Conservation (phyloP, 2,797 vertebrate genomes). For the Gorsachius magnificus region DNA sequence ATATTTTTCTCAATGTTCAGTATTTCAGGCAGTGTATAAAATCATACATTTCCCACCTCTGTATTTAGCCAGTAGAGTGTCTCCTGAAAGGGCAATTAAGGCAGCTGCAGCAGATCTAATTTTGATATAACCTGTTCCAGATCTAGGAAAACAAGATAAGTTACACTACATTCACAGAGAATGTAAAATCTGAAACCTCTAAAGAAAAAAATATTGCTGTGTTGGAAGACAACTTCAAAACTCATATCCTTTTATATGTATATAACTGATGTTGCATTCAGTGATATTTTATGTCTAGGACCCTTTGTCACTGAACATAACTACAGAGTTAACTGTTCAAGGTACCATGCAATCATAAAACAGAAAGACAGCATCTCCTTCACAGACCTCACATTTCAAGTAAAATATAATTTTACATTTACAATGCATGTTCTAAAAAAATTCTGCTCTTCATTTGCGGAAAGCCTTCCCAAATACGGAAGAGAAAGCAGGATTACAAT, state of each 20-base stretch:
- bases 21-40: neutral
- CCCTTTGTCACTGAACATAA: neutral
- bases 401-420: neutral
- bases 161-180: neutral
- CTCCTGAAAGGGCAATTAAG: conserved; percentile 81
- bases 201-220: neutral
- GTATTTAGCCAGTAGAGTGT: conserved; percentile 80
- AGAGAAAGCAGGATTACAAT: neutral
- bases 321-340: neutral
- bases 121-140: conserved; percentile 64
- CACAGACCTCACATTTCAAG: neutral
- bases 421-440: neutral
- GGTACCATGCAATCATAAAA: neutral
- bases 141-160: conserved; percentile 56
- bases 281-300: neutral
- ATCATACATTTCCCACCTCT: conserved; percentile 71
- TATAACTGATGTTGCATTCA: neutral
- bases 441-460: neutral
- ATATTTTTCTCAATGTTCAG: neutral
- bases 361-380: neutral
- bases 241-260: neutral
- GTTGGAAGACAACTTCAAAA: neutral
- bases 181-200: neutral
- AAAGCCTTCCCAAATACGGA: neutral
- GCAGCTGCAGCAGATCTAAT: conserved; percentile 72